Percentiles rank a stretch among this genome's conserved stretches.
Conservation (phyloP, 1,140 invertebrate genomes). For the Drosophila mauritiana region DNA sequence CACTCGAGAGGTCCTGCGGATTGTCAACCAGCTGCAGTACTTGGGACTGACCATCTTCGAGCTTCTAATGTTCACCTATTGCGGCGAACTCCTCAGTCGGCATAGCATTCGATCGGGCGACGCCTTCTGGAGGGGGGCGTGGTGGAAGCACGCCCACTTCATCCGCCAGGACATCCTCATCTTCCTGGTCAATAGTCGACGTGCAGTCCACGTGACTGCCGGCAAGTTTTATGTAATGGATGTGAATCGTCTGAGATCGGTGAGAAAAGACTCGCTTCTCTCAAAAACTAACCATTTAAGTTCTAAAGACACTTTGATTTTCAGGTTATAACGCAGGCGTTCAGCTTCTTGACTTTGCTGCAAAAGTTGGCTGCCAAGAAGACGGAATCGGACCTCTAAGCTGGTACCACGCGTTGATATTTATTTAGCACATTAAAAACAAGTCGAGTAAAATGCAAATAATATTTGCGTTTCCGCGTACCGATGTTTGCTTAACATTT, state of each 20-base stretch:
- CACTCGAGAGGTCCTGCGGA: conserved; percentile 59
- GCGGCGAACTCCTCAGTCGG: conserved; percentile 63
- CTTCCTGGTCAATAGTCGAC: conserved; percentile 66
- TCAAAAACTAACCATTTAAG: too few species aligned
- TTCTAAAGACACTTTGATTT: neutral
- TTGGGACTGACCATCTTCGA: conserved; percentile 61
- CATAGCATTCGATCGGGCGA: conserved; percentile 76
- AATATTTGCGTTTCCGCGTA: conserved; percentile 71
- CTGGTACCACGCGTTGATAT: conserved; percentile 41
- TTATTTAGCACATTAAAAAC: conserved; percentile 75
- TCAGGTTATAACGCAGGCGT: conserved; percentile 77
- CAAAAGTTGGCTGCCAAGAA: conserved; percentile 89
- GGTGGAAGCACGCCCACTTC: conserved; percentile 59
- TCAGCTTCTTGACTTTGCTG: conserved; percentile 78
- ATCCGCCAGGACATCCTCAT: conserved; percentile 72
- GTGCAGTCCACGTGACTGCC: conserved; percentile 68
- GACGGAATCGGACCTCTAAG: conserved; percentile 75
- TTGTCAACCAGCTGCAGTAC: conserved; percentile 75
- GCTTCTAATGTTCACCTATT: conserved; percentile 79
- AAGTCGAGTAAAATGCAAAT: conserved; percentile 65
- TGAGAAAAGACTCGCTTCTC: conserved; percentile 9
- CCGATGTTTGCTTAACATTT: conserved; percentile 57
- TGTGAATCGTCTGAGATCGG: conserved; percentile 69
- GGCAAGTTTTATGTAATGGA: conserved; percentile 81
- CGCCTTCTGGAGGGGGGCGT: conserved; percentile 67